Conservation (phyloP, 37 sponge, comb jelly and placozoan genomes). For the Oscarella lobularis region DNA sequence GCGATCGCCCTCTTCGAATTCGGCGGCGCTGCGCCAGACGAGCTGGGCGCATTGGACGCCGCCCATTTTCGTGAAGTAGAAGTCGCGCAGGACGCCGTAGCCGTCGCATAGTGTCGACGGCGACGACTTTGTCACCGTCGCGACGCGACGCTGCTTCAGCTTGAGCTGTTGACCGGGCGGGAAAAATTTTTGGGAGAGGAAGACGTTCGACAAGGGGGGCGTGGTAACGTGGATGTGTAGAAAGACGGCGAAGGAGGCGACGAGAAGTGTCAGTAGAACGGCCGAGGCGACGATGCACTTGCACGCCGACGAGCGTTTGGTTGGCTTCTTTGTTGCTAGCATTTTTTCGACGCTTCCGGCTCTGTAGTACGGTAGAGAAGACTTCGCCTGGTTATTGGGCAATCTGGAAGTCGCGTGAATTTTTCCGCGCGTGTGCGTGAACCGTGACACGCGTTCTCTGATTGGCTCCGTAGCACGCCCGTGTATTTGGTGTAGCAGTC, state of each 20-base stretch:
- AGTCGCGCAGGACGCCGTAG: neutral
- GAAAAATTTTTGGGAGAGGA: neutral
- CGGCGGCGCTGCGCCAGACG: neutral
- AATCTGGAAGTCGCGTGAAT: too few relatives aligned
- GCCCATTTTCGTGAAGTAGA: neutral
- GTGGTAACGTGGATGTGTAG: neutral
- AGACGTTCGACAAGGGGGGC: neutral
- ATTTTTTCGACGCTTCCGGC: neutral
- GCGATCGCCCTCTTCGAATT: neutral
- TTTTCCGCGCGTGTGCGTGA: too few relatives aligned
- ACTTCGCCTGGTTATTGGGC: too few relatives aligned
- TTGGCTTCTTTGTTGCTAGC: neutral
- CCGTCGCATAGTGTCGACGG: slow-evolving; percentile 9
- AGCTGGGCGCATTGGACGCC: neutral
- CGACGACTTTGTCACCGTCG: neutral
- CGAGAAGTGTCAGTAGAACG: neutral
- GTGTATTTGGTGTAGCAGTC: too few relatives aligned
- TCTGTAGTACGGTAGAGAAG: too few relatives aligned
- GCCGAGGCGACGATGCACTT: neutral
- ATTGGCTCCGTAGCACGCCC: too few relatives aligned
- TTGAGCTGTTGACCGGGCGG: neutral
- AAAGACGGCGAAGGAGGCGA: neutral
- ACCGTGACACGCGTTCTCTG: too few relatives aligned
- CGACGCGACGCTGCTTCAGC: neutral
- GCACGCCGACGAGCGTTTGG: neutral